Conservation (phyloP, 2,797 vertebrate species). For the Avahi laniger region DNA sequence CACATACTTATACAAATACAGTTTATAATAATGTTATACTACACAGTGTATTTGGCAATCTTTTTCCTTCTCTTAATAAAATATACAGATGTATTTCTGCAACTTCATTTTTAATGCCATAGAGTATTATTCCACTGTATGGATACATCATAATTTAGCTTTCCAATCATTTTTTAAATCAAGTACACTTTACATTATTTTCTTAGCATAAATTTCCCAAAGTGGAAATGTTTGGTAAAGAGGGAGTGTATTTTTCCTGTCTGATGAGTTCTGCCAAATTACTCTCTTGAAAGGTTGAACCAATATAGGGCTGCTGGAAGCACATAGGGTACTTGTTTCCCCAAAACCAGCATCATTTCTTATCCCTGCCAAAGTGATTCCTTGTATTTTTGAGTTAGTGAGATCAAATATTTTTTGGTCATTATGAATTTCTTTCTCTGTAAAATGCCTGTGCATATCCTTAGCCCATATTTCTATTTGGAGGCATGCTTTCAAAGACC, state of each 20-base stretch:
- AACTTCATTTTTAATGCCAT: constrained; percentile 53
- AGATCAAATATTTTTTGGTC: not conserved
- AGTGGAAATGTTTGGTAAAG: not conserved
- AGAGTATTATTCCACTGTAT: not conserved
- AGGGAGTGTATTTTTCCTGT: not conserved
- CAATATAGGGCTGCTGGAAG: not conserved
- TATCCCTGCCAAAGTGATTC: not conserved
- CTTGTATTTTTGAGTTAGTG: not conserved
- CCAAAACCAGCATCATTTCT: not conserved
- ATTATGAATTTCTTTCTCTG: constrained; percentile 33
- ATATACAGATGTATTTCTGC: not conserved
- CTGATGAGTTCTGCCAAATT: constrained; percentile 38
- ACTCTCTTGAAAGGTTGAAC: not conserved
- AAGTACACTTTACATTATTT: constrained; percentile 28
- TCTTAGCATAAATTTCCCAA: constrained; percentile 26
- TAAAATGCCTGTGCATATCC: constrained; percentile 41
- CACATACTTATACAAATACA: not conserved
- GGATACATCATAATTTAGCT: constrained; percentile 6
- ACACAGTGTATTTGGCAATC: not conserved
- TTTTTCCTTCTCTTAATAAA: not conserved
- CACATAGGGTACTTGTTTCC: not conserved
- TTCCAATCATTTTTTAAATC: constrained; percentile 49
- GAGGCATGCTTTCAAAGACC: constrained; percentile 26
- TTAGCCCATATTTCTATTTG: constrained; percentile 47
- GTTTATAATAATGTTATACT: not conserved